These are phyloP conservation scores for Agapornis roseicollis DNA, from an alignment of 2,113 vertebrate genomes.

Conservation along the genomic window DNA sequence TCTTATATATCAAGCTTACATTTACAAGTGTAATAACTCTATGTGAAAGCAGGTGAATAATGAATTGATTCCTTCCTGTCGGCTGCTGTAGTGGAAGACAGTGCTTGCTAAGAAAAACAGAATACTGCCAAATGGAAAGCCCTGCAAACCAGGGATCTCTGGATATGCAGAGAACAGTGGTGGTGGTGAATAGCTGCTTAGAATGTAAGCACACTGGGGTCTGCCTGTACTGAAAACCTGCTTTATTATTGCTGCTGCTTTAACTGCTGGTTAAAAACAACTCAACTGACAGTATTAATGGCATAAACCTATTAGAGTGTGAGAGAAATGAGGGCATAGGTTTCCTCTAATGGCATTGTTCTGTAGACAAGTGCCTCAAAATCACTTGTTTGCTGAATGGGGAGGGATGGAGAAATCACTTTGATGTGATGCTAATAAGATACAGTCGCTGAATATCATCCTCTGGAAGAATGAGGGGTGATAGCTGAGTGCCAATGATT, in stretches of 20 bases:
- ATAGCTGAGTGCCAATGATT: not conserved
- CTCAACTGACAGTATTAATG: slow-evolving; percentile 19
- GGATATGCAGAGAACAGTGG: not conserved
- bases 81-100: not conserved
- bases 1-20: not conserved
- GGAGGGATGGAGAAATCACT: not conserved
- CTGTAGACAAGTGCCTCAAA: slow-evolving; percentile 12
- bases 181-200: not conserved
- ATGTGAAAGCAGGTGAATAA: not conserved
- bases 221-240: not conserved
- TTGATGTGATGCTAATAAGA: not conserved
- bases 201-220: not conserved
- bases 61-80: not conserved
- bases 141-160: not conserved
- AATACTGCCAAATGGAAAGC: not conserved
- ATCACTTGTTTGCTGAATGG: not conserved
- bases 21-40: not conserved
- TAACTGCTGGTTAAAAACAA: slow-evolving; percentile 28
- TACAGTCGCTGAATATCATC: not conserved
- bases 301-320: slow-evolving; percentile 3
- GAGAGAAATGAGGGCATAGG: slow-evolving; percentile 7
- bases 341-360: not conserved
- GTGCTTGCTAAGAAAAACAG: not conserved
- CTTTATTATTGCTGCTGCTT: not conserved
- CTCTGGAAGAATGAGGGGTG: not conserved